Percentiles rank a stretch among this genome's conserved stretches.
These are phyloP conservation scores for Pogoniulus pusillus DNA, from an alignment of 2,797 vertebrate species.

Conservation along the genomic window DNA sequence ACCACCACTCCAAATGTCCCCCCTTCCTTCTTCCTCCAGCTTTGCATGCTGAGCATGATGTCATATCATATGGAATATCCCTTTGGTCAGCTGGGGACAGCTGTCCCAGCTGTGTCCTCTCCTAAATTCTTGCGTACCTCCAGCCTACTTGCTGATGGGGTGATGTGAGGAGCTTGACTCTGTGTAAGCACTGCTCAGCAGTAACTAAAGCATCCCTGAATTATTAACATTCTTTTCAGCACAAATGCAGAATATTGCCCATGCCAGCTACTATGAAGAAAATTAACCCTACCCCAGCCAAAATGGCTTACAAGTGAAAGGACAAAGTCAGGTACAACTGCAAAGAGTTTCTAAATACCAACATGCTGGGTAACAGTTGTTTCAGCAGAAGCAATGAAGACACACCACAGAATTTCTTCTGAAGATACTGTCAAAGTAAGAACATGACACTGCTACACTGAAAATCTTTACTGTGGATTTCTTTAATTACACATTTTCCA, in stretches of 20 bases:
- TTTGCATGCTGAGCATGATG: too few species aligned
- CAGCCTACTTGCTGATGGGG: not conserved
- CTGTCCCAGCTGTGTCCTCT: not conserved
- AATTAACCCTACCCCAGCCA: not conserved
- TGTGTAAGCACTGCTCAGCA: not conserved
- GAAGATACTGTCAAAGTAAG: not conserved
- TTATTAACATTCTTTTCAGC: not conserved
- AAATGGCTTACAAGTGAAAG: not conserved
- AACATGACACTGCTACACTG: not conserved
- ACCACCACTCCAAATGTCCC: too few species aligned
- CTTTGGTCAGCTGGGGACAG: not conserved
- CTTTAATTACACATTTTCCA: not conserved
- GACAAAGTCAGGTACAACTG: not conserved
- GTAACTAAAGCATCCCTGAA: not conserved
- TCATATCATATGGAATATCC: too few species aligned
- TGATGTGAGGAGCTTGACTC: not conserved
- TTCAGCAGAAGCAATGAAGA: not conserved
- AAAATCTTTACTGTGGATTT: not conserved
- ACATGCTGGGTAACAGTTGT: not conserved
- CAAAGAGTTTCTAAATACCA: not conserved
- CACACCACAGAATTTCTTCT: not conserved
- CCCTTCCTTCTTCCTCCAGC: too few species aligned
- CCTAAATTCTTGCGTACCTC: not conserved
- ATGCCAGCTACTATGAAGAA: not conserved
- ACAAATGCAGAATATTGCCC: too few species aligned